A percentile compares a stretch with the other conserved stretches of the same genome.
phyloP scores from a whole-genome alignment of 2,797 vertebrate species.

The Microchirus variegatus region DNA sequence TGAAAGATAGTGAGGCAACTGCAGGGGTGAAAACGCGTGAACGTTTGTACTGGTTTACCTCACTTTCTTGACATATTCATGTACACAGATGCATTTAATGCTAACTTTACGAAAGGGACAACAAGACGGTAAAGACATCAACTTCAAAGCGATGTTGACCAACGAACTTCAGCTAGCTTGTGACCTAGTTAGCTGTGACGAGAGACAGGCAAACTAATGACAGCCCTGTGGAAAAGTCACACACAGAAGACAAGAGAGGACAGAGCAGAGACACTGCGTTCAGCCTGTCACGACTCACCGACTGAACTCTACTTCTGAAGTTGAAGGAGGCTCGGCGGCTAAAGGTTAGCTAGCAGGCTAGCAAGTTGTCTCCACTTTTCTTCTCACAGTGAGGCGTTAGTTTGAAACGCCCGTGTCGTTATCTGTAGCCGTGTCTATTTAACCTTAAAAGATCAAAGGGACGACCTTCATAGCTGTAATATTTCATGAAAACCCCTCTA shows the following conservation, averaged over 20 bases:
- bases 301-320: constrained; percentile 33
- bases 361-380: constrained; percentile 60
- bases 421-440: constrained; percentile 1
- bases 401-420: constrained; percentile 33
- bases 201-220: constrained; percentile 10
- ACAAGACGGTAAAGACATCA: constrained; percentile 23
- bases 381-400: constrained; percentile 24
- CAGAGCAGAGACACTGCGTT: constrained; percentile 17
- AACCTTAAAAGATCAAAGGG: neutral
- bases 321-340: constrained; percentile 54
- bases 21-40: no score
- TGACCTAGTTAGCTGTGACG: constrained; percentile 66
- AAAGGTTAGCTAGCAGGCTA: constrained; percentile 71
- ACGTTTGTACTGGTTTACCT: neutral
- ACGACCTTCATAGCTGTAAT: constrained; percentile 55
- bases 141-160: constrained; percentile 17
- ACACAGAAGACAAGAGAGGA: constrained; percentile 9
- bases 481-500: constrained; percentile 32
- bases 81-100: neutral
- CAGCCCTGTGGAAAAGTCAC: neutral
- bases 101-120: neutral
- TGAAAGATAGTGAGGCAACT: neutral
- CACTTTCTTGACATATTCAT: neutral
- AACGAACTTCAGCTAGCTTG: constrained; percentile 59
- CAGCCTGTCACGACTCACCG: constrained; percentile 62